Evolutionary conservation across 1,140 invertebrate genomes (phyloP), one percentile per base, ranked within the genome.

Genomic region (Papilio aristodemus): DNA sequence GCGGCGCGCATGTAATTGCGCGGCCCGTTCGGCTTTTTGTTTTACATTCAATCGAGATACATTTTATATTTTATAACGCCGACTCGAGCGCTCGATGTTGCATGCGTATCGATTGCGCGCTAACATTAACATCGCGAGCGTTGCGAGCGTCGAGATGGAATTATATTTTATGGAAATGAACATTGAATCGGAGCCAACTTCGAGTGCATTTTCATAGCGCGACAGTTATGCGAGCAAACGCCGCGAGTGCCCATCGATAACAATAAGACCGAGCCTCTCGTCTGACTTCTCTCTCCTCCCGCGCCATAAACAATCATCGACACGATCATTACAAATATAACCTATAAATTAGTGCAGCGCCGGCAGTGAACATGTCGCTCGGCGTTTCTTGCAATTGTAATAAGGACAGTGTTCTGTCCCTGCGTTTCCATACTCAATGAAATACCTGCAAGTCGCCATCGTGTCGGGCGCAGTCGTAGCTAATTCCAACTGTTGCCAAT

Each of bases 161-260:
- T 87, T 85, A 85, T 87, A 85, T 89, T 89, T 89, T 88, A 89
- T 90, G 82, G 80, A 89, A 87, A 89, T 87, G 81, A 82, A 83
- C 74, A 79, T 88, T 89, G 86, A 89, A 87, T 81, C 84, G 71
- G 76, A 83, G 87, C 86, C 87, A 88, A 86, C 74, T 75, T 71
- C 77, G 70, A 74, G 72, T 85, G 84, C 84, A 87, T 84, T 84
- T 82, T 82, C 78, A 72, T 79, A 77, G 73, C 67, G 71, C 81
- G 83, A 85, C 81, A 85, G 84, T 80, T 83, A 86, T 86, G 75
- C 78, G 79, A 75, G 80, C 81, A 76, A 78, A 71, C 71, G 59
- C 71, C 74, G 72, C 59, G 76, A 74, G 80, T 81, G 80, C 79
- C 78, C 82, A 78, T 80, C 77, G 79, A 83, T 80, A 86, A 87